Base-by-base conservation (phyloP, 2,113 vertebrate species). In the Calonectris borealis region DNA sequence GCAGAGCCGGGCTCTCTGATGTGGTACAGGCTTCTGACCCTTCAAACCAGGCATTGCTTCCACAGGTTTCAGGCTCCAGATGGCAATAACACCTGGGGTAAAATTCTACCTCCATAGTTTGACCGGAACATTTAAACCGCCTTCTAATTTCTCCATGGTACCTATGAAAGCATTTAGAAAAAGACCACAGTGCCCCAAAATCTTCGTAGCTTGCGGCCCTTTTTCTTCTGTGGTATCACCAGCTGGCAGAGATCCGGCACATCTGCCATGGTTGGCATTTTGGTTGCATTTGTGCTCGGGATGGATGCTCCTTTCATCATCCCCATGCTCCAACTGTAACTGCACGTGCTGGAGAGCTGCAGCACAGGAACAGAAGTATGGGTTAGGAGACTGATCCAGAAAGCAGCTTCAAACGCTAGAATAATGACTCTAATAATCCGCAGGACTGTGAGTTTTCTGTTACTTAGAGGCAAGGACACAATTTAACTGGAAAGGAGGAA, bases 11-110 rank as follows among this genome's bases (percentile, higher is more conserved):
- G 29, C 66, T 44, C 83, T 92, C 73, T 91, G 94, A 95, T 92
- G 86, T 95, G 90, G 92, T 91, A 2, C 52, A 38, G 90, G 42
- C 69, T 94, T 61, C 81, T 94, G 90, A 91, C 86, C 90, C 72
- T 64, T 38, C 58, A 76, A 94, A 80, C 44, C 52, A 64, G 52
- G 55, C 32, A 11, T 31, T 34, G 40, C 65, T 94, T 71, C 83
- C 95, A 80, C 40, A 68, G 71, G 36, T 93, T 92, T 89, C 89
- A 81, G 48, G 14, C 78, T 95, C 90, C 87, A 88, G 88, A 84
- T 78, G 88, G 77, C 86, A 96, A 89, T 86, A 93, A 93, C 94
- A 92, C 69, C 46, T 75, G 83, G 15, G 69, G 16, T 75, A 66
- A 96, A 91, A 51, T 61, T 73, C 68, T 88, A 27, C 15, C 62